A percentile compares a stretch with the other conserved stretches of the same genome.
Conservation (phyloP, 2,113 vertebrate genomes). For the Odontesthes bonariensis region DNA sequence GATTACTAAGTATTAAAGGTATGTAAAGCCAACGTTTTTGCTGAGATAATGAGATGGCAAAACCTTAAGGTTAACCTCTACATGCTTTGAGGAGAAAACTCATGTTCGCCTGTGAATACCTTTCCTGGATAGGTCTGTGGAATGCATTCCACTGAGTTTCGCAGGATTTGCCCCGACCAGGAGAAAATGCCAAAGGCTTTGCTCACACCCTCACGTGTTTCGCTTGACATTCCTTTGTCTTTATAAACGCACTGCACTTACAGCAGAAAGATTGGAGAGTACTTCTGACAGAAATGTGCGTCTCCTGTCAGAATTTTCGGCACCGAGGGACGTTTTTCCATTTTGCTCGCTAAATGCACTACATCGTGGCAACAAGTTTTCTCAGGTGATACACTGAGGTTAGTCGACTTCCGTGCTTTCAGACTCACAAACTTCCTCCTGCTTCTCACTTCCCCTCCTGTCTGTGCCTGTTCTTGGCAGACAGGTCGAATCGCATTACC, state of each 20-base stretch:
- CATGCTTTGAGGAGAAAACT: conserved; percentile 14
- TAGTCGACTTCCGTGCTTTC: conserved; percentile 65
- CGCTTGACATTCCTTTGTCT: conserved; percentile 48
- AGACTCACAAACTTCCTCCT: conserved; percentile 58
- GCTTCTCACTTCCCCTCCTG: conserved; percentile 62
- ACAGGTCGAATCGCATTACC: conserved; percentile 70
- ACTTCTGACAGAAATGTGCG: background rate
- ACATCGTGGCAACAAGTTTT: conserved; percentile 18
- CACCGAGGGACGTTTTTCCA: background rate
- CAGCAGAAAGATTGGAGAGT: background rate
- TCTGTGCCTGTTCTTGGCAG: conserved; percentile 50
- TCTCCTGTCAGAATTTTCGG: background rate
- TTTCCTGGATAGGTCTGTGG: conserved; percentile 22
- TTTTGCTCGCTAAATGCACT: background rate
- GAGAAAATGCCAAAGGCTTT: conserved; percentile 38
- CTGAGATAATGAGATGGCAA: background rate
- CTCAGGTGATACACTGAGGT: conserved; percentile 66
- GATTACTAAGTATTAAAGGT: background rate
- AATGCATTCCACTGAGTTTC: conserved; percentile 55
- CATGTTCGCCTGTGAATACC: conserved; percentile 26
- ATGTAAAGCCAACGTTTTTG: background rate
- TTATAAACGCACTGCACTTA: background rate
- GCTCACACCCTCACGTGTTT: conserved; percentile 42
- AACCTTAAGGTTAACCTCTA: conserved; percentile 5
- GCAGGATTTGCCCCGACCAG: conserved; percentile 33